phyloP scores from a whole-genome alignment of 1,140 invertebrate genomes.

The Araneus ventricosus region DNA sequence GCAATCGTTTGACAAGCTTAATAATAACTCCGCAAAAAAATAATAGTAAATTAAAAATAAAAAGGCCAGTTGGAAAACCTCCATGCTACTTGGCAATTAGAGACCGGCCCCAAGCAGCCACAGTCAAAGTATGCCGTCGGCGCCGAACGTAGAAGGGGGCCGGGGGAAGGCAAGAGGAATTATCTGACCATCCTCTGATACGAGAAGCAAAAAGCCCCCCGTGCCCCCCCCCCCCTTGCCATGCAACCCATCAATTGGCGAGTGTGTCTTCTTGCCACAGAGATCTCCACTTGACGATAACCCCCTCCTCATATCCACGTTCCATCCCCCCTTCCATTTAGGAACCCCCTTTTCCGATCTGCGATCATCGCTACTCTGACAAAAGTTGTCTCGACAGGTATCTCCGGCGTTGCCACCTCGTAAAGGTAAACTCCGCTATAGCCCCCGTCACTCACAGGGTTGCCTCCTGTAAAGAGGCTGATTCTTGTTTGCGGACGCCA shows the following conservation, averaged over 20 bases:
- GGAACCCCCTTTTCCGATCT: constrained; percentile 41
- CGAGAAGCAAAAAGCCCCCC: neutral
- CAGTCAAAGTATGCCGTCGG: constrained; percentile 68
- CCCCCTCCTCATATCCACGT: neutral
- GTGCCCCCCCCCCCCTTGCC: neutral
- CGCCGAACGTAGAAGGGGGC: constrained; percentile 31
- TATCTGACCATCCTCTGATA: constrained; percentile 29
- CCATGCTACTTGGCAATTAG: constrained; percentile 71
- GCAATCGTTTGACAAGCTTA: constrained; percentile 74
- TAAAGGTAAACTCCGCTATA: constrained; percentile 57
- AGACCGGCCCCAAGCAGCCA: constrained; percentile 59
- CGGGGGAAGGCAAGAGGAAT: constrained; percentile 25
- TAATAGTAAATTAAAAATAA: constrained; percentile 62
- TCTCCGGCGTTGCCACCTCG: constrained; percentile 73
- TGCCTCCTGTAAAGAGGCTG: neutral
- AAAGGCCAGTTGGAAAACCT: constrained; percentile 36
- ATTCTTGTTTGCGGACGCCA: constrained; percentile 38
- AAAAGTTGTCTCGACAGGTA: constrained; percentile 74
- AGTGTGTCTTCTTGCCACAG: constrained; percentile 66
- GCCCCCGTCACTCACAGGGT: constrained; percentile 62
- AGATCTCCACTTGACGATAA: constrained; percentile 48
- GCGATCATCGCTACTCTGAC: constrained; percentile 50
- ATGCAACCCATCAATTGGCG: constrained; percentile 58
- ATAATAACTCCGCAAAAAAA: constrained; percentile 66
- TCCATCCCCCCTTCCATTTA: constrained; percentile 24